Base-by-base conservation (phyloP, 2,113 vertebrate species). In the Tringa solitaria region DNA sequence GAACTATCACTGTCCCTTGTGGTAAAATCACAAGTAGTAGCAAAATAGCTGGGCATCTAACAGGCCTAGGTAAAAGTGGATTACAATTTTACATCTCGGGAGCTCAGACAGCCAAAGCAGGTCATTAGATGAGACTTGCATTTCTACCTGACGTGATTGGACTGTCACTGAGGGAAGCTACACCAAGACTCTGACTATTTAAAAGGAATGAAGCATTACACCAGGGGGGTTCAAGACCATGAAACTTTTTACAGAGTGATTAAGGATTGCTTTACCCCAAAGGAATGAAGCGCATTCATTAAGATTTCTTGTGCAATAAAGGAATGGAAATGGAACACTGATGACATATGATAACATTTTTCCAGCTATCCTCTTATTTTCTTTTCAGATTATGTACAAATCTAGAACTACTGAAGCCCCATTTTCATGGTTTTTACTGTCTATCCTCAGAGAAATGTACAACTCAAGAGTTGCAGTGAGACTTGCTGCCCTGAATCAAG, bases 401-500 rank as follows among this genome's bases (percentile, higher is more conserved):
- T 82, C 54, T 80, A 59, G 70, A 83, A 73, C 26, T 86, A 53
- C 6, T 1, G 2, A 90, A 69, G 19, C 17, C 61, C 50, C 11
- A 10, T 89, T 95, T 93, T 76, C 61, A 27, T 56, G 12, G 3
- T 15, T 89, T 94, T 94, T 75, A 15, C 45, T 51, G 28, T 76
- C 70, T 90, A 3, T 84, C 84, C 81, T 69, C 48, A 76, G 65
- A 84, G 80, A 89, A 95, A 91, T 69, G 14, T 39, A 72, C 73
- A 75, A 84, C 32, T 82, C 39, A 28, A 89, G 68, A 59, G 54
- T 1, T 89, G 28, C 65, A 76, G 50, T 1, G 13, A 76, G 70
- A 50, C 37, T 79, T 85, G 50, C 65, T 95, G 63, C 59, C 75
- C 79, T 93, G 67, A 93, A 87, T 89, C 54, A 69, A 95, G 69